A percentile compares a stretch with the other conserved stretches of the same genome.
Evolutionary conservation across 2,888 invertebrate species (phyloP).

Genomic region (Dioctria linearis): DNA sequence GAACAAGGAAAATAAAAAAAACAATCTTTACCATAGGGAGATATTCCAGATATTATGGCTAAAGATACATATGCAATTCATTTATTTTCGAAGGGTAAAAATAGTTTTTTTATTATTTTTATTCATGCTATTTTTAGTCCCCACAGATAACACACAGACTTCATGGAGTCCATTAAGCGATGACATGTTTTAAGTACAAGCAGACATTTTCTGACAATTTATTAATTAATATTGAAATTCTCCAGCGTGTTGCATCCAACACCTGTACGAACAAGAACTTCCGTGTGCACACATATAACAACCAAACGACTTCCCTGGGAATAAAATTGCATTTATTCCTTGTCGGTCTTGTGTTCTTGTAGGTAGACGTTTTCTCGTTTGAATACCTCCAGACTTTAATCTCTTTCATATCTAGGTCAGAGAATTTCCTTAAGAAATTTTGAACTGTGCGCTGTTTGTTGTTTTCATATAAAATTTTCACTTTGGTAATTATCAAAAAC

Average conservation of each 20-base stretch:
- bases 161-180: not conserved
- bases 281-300: not conserved
- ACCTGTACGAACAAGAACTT: slow-evolving; percentile 8
- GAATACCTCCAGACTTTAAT: slow-evolving; percentile 15
- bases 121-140: not conserved
- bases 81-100: too few relatives aligned
- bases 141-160: too few relatives aligned
- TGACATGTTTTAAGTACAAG: slow-evolving; percentile 2
- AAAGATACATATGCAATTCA: too few relatives aligned
- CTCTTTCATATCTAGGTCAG: slow-evolving; percentile 13
- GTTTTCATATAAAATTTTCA: slow-evolving; percentile 20
- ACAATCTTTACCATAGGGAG: not conserved
- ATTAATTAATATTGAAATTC: slow-evolving; percentile 22
- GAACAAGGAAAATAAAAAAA: not conserved
- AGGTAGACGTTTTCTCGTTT: not conserved
- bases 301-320: slow-evolving; percentile 4
- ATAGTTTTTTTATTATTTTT: too few relatives aligned
- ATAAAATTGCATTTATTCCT: slow-evolving; percentile 16
- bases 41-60: too few relatives aligned
- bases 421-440: slow-evolving; percentile 2
- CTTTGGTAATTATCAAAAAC: not conserved
- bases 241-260: not conserved
- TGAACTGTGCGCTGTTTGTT: not conserved
- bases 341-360: not conserved
- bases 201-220: slow-evolving; percentile 1